phyloP scores from a whole-genome alignment of 1,140 invertebrate species.

The Papilio machaon region DNA sequence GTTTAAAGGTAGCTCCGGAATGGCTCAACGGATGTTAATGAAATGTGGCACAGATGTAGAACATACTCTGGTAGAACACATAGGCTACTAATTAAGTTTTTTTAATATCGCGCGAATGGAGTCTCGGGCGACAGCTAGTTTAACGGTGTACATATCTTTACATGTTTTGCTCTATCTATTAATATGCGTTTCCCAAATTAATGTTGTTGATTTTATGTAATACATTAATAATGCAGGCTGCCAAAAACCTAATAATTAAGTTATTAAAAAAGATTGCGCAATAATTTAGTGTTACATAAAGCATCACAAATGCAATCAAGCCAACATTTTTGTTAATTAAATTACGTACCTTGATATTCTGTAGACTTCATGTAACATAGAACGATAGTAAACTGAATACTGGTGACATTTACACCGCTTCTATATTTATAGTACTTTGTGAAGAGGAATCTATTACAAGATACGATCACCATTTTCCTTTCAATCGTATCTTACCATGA shows the following conservation, averaged over 20 bases:
- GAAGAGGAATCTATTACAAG: constrained; percentile 55
- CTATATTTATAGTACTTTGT: constrained; percentile 58
- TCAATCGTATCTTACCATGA: constrained; percentile 68
- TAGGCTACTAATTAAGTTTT: too few species aligned
- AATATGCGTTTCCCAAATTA: neutral
- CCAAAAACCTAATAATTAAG: neutral
- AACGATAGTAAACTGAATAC: constrained; percentile 40
- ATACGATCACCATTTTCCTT: constrained; percentile 55
- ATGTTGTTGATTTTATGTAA: neutral
- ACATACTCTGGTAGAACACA: too few species aligned
- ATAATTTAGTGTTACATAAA: neutral
- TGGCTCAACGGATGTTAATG: too few species aligned
- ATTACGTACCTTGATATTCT: neutral
- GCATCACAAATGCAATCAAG: neutral
- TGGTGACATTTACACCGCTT: constrained; percentile 36
- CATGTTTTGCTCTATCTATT: neutral
- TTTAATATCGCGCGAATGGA: too few species aligned
- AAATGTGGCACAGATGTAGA: too few species aligned
- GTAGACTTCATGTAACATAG: neutral
- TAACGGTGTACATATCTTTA: neutral
- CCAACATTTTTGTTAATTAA: neutral
- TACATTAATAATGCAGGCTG: neutral
- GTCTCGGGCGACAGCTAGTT: too few species aligned
- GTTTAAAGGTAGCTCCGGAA: too few species aligned
- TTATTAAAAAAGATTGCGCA: neutral